Conservation (phyloP, 2,888 invertebrate genomes). For the Lutraria lutraria region DNA sequence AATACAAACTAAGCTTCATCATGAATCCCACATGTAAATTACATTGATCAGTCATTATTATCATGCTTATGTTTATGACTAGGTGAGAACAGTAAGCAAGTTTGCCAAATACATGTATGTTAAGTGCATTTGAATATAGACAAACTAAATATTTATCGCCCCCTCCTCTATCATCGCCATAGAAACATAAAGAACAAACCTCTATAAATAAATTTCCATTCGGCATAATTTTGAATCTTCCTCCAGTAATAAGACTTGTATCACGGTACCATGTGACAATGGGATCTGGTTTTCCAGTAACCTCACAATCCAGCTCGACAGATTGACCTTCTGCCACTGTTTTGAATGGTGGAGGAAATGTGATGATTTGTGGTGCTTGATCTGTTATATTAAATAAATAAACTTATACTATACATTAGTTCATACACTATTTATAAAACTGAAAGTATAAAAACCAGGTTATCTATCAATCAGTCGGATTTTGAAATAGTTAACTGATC, state of each 20-base stretch:
- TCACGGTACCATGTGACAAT: conserved; percentile 94
- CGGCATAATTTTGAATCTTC: conserved; percentile 92
- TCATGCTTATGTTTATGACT: too few relatives aligned
- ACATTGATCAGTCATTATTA: too few relatives aligned
- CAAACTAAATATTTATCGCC: too few relatives aligned
- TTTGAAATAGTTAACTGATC: too few relatives aligned
- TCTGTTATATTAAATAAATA: conserved; percentile 88
- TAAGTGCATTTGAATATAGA: too few relatives aligned
- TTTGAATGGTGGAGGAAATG: conserved; percentile 89
- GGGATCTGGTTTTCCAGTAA: conserved; percentile 98
- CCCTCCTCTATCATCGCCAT: neutral
- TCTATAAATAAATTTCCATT: conserved; percentile 94
- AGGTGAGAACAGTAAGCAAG: too few relatives aligned
- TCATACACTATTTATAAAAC: too few relatives aligned
- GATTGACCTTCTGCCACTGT: conserved; percentile 85
- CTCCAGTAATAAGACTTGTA: conserved; percentile 90
- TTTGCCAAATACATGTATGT: too few relatives aligned
- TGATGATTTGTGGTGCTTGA: conserved; percentile 95
- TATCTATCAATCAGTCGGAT: too few relatives aligned
- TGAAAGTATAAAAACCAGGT: too few relatives aligned
- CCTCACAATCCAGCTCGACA: conserved; percentile 90
- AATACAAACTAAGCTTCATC: neutral
- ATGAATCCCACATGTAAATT: neutral
- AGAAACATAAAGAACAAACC: conserved; percentile 66
- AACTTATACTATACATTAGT: too few relatives aligned